Evolutionary conservation across 2,113 vertebrate species (phyloP).

Genomic region (Casuarius casuarius): DNA sequence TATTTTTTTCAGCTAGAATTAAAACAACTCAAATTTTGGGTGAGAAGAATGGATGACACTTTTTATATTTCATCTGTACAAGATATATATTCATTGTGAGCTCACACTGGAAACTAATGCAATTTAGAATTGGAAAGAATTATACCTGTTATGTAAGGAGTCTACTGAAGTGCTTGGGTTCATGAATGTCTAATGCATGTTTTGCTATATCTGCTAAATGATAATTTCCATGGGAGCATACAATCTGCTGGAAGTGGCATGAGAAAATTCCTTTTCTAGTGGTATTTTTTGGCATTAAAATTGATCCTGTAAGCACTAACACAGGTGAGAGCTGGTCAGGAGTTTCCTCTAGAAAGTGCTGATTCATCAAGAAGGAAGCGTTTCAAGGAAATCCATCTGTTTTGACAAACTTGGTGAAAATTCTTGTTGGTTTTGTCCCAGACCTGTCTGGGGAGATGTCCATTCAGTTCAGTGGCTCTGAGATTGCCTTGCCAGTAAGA

Average conservation of each 20-base stretch:
- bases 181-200: neutral
- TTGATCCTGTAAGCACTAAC: neutral
- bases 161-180: neutral
- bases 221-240: neutral
- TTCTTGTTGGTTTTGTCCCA: rapidly evolving
- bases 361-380: neutral
- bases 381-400: neutral
- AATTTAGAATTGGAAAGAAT: neutral
- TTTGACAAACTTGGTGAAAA: neutral
- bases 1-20: neutral
- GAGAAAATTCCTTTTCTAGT: neutral
- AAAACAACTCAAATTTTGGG: neutral
- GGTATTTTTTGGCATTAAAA: neutral
- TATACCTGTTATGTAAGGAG: too few relatives aligned
- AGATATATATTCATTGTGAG: neutral
- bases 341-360: neutral
- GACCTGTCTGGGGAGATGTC: neutral
- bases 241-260: neutral
- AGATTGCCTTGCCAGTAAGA: neutral
- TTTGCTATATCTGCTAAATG: neutral
- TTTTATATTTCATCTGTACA: neutral
- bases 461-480: neutral
- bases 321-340: neutral
- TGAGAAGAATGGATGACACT: neutral
- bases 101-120: neutral